Evolutionary conservation across 2,113 vertebrate genomes (phyloP).

Genomic region (Ctenomys sociabilis): DNA sequence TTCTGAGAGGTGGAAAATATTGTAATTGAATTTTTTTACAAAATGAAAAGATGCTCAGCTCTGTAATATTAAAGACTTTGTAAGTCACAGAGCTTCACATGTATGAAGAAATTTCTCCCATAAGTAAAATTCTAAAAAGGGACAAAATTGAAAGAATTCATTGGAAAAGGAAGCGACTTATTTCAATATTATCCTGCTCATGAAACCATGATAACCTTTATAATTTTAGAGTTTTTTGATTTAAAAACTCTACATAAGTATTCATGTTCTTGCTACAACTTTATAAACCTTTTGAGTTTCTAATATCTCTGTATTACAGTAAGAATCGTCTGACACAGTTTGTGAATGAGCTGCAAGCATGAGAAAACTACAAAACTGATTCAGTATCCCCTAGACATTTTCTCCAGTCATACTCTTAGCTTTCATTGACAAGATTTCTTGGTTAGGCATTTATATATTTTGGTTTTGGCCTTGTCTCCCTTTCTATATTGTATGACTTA

Average conservation of each 20-base stretch:
- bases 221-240: not conserved
- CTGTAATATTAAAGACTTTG: not conserved
- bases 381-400: not conserved
- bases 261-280: not conserved
- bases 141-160: not conserved
- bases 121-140: slow-evolving; percentile 18
- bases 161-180: not conserved
- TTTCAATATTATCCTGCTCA: not conserved
- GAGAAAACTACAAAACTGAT: not conserved
- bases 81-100: not conserved
- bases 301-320: not conserved
- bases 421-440: not conserved
- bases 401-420: not conserved
- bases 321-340: not conserved
- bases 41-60: not conserved
- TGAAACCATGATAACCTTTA: not conserved
- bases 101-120: not conserved
- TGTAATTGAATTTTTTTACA: not conserved
- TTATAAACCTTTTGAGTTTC: not conserved
- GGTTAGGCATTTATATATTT: not conserved
- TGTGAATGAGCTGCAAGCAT: not conserved
- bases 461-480: not conserved
- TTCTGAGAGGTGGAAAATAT: not conserved
- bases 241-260: not conserved
- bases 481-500: not conserved